Base-by-base conservation (phyloP, 2,797 vertebrate species). In the Geotrypetes seraphini region DNA sequence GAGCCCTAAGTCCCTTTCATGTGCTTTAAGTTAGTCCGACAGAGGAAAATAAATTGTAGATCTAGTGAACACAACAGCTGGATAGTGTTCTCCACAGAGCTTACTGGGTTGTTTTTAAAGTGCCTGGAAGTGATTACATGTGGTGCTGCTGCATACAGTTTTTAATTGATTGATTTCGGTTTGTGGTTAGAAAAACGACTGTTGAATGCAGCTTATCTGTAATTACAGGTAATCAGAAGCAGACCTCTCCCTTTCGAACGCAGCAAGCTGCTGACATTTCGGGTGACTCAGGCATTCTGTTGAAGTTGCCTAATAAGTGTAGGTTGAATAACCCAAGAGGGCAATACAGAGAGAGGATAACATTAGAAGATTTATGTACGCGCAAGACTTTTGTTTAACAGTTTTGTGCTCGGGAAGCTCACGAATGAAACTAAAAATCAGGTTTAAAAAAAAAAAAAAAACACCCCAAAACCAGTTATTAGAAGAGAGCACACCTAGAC, bases 151-250 rank as follows among this genome's bases (percentile, higher is more conserved):
- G 60, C 53, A 53, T 23, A 49, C 59, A 73, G 69, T 19, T 68
- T 69, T 78, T 84, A 82, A 83, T 79, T 75, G 78, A 79, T 79
- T 78, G 77, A 80, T 78, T 78, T 56, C 64, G 74, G 67, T 78
- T 78, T 79, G 72, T 22, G 72, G 78, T 83, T 73, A 81, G 59
- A 80, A 73, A n/a, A 80, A 74, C 53, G 55, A 77, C 67, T 74
- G 76, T 78, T 65, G 71, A 72, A 66, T 68, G 66, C 69, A 70
- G 68, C 71, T 82, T 83, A 84, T 84, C 78, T 81, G 12, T 77
- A 83, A 83, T 84, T 79, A 75, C 63, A 57, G 66, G 59, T 79
- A 78, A 79, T 67, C 74, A 66, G 69, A 81, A 67, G 52, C 83
- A 86, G 76, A 66, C 57, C 57, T 66, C 54, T 54, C 53, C 52